Evolutionary conservation across 2,797 vertebrate species (phyloP).

Genomic region (Chloroceryle inda): DNA sequence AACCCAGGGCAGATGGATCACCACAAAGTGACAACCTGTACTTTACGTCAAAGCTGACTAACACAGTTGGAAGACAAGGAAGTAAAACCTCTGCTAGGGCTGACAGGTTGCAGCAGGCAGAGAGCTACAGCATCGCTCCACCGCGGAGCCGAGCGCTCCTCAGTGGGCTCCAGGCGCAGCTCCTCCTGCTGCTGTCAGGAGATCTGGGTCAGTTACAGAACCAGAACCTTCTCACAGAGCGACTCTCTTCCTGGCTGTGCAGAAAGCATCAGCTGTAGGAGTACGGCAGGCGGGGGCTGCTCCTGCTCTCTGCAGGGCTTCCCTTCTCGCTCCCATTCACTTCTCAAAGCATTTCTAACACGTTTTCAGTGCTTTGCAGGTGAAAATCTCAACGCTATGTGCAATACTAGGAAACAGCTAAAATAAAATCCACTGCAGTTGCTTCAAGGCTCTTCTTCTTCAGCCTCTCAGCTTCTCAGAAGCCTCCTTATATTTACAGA

Average conservation of each 20-base stretch:
- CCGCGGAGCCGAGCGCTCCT: background rate
- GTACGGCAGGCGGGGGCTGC: background rate
- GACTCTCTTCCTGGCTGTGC: background rate
- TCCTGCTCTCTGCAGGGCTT: background rate
- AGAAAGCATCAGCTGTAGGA: background rate
- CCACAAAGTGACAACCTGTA: background rate
- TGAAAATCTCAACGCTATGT: background rate
- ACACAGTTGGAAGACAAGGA: background rate
- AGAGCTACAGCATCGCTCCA: background rate
- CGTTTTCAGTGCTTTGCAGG: background rate
- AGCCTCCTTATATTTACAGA: background rate
- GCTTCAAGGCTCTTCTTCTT: background rate
- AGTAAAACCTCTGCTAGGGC: background rate
- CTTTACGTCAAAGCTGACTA: background rate
- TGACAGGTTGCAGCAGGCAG: rapidly evolving
- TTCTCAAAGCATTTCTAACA: background rate
- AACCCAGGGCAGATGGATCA: background rate
- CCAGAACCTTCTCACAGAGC: background rate
- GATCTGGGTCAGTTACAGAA: background rate
- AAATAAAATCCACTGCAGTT: background rate
- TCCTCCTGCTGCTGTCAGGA: background rate
- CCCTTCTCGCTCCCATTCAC: background rate
- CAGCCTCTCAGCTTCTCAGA: background rate
- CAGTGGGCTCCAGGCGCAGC: background rate
- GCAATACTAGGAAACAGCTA: background rate